Conservation (phyloP, 2,888 invertebrate species). For the Callimorpha dominula region DNA sequence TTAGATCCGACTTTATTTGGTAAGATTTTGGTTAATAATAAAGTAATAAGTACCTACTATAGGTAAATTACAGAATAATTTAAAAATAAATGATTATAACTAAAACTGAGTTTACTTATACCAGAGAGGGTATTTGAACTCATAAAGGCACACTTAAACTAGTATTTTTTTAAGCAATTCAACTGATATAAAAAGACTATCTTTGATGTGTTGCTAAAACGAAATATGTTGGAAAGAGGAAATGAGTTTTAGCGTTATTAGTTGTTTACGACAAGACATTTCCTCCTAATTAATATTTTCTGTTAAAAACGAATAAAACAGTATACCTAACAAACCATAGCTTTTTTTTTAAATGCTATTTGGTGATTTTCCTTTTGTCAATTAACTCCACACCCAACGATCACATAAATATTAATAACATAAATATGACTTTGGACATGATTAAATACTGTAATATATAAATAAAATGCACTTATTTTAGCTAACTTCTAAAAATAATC, state of each 20-base stretch:
- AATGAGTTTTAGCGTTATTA: not conserved
- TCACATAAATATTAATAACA: not conserved
- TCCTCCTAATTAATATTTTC: not conserved
- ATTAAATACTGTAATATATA: not conserved
- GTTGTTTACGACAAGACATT: not conserved
- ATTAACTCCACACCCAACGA: not conserved
- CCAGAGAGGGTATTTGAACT: not conserved
- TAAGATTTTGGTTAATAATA: slow-evolving; percentile 21
- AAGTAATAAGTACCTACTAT: slow-evolving; percentile 1
- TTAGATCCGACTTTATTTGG: slow-evolving; percentile 38
- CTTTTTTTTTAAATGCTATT: not conserved
- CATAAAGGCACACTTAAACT: not conserved
- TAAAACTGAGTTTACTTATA: not conserved
- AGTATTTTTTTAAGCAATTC: not conserved
- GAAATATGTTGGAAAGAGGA: not conserved
- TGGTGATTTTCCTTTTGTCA: not conserved
- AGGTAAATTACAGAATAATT: slow-evolving; percentile 10
- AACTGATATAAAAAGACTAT: not conserved
- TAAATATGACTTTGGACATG: slow-evolving; percentile 30
- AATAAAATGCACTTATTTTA: not conserved
- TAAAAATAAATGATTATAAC: slow-evolving; percentile 14
- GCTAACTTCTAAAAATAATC: not conserved
- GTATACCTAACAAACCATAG: not conserved
- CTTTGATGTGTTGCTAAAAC: not conserved
- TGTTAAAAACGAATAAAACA: not conserved